Evolutionary conservation across 2,888 invertebrate genomes (phyloP).

Genomic region (Acrocyrtus sp.): DNA sequence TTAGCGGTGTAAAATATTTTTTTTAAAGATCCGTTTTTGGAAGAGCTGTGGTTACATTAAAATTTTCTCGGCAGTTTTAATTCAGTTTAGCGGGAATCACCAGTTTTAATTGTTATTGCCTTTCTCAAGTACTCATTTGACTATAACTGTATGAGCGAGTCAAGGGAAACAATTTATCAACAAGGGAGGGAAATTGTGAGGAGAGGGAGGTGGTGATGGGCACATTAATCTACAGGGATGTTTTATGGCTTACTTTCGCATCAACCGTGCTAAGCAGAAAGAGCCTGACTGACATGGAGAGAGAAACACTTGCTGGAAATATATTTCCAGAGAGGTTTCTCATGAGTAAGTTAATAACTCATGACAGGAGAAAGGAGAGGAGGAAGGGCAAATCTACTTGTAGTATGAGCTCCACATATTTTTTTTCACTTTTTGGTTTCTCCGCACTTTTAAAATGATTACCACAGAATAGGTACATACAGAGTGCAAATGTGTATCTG

Average conservation of each 20-base stretch:
- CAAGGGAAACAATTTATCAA: not conserved
- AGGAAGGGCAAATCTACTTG: too few species aligned
- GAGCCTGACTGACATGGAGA: too few species aligned
- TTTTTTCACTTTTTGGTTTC: too few species aligned
- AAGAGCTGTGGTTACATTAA: slow-evolving; percentile 30
- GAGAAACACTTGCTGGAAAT: too few species aligned
- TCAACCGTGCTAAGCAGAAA: too few species aligned
- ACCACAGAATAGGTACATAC: not conserved
- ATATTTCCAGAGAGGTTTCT: too few species aligned
- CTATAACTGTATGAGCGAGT: not conserved
- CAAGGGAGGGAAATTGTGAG: too few species aligned
- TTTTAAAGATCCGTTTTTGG: slow-evolving; percentile 19
- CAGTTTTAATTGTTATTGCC: slow-evolving; percentile 40
- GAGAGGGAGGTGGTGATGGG: not conserved
- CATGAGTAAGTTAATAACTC: too few species aligned
- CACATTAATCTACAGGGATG: not conserved
- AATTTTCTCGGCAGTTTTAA: slow-evolving; percentile 29
- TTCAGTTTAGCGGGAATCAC: slow-evolving; percentile 37
- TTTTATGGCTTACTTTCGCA: not conserved
- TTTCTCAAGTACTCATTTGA: slow-evolving; percentile 38
- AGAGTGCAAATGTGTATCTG: not conserved
- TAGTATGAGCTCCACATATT: too few species aligned
- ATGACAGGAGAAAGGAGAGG: too few species aligned
- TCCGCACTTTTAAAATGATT: too few species aligned
- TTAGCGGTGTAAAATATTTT: too few species aligned